Evolutionary conservation across 2,113 vertebrate species (phyloP).

Genomic region (Corynorhinus townsendii): DNA sequence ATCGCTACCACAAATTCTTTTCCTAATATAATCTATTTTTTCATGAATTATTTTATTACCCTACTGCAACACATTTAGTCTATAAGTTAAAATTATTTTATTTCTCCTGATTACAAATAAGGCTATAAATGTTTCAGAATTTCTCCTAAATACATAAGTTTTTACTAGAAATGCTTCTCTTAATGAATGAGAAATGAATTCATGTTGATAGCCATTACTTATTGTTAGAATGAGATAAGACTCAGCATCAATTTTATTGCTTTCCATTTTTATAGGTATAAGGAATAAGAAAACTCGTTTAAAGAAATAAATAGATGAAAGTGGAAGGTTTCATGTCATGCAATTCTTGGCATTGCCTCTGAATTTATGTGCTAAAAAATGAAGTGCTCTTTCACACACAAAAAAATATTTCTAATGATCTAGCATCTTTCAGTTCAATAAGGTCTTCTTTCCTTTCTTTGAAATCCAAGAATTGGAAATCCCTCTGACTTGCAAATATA

Average conservation of each 20-base stretch:
- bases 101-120: background rate
- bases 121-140: background rate
- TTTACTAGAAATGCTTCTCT: background rate
- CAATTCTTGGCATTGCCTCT: background rate
- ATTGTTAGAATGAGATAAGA: background rate
- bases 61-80: background rate
- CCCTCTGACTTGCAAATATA: background rate
- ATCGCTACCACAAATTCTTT: background rate
- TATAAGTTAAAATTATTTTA: background rate
- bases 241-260: background rate
- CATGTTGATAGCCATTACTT: background rate
- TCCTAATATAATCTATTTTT: background rate
- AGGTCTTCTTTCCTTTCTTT: conserved; percentile 12
- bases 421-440: background rate
- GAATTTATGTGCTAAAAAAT: background rate
- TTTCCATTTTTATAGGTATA: background rate
- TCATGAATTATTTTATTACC: background rate
- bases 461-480: conserved; percentile 29
- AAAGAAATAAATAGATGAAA: background rate
- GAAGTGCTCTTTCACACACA: background rate
- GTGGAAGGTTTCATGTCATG: background rate
- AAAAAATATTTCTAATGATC: background rate
- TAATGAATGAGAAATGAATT: background rate
- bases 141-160: background rate
- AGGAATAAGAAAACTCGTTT: background rate